Conservation (phyloP, 2,888 invertebrate species). For the Meteorus colon region DNA sequence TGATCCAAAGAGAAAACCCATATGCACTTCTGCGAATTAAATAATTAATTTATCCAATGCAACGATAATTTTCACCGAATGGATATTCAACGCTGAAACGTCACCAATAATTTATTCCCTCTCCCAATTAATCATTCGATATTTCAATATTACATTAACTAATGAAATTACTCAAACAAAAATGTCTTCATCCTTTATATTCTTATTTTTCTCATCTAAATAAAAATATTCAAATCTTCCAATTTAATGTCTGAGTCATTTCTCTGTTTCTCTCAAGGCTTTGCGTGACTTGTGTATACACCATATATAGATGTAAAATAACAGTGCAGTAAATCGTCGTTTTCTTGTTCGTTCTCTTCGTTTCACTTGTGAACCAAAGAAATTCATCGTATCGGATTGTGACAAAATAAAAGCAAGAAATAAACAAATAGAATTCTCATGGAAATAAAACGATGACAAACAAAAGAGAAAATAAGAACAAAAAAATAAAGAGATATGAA, state of each 20-base stretch:
- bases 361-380: too few relatives aligned
- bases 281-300: conserved; percentile 19
- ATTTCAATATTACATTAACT: too few relatives aligned
- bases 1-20: conserved; percentile 32
- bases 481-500: not conserved
- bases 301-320: not conserved
- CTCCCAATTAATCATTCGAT: too few relatives aligned
- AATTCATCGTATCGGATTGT: too few relatives aligned
- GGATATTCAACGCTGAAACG: not conserved
- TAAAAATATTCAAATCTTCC: not conserved
- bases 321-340: conserved; percentile 23
- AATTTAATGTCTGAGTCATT: conserved; percentile 22
- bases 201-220: too few relatives aligned
- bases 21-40: conserved; percentile 6
- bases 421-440: not conserved
- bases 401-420: not conserved
- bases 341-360: not conserved
- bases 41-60: not conserved
- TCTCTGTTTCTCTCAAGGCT: conserved; percentile 21
- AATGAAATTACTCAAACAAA: too few relatives aligned
- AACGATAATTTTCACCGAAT: not conserved
- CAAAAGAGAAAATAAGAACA: not conserved
- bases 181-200: too few relatives aligned
- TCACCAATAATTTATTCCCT: conserved; percentile 3
- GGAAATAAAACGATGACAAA: conserved; percentile 16